Evolutionary conservation across 2,113 vertebrate species (phyloP), one percentile per base, ranked within the genome.

Genomic region (Lichenostomus cassidix): DNA sequence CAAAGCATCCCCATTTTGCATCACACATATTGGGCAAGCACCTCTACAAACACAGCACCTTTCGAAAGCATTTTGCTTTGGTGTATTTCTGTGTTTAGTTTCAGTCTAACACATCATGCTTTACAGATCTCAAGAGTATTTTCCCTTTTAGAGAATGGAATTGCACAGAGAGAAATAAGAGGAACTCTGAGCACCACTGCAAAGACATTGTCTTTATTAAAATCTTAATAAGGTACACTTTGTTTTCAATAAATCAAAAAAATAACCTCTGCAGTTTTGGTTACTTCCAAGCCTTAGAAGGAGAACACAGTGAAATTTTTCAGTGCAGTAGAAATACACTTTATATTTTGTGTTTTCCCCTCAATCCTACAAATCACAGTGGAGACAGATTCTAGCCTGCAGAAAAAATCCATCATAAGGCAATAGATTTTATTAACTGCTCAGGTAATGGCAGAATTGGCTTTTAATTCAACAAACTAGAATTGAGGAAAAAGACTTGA

Each of bases 1-100:
- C 98, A 98, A 97, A 93, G 97, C 98, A 96, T 96, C 98, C 98
- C 97, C 97, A 91, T 90, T 98, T 97, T 98, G 97, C 97, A 97
- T 97, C 95, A 97, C 96, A 97, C 96, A 98, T 92, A 96, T 55
- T 78, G 96, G 96, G 94, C 94, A 91, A 91, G 93, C 96, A 92
- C 97, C 97, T 96, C 96, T 80, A 49, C 90, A 90, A 89, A 95
- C 92, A 97, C 74, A 96, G 93, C 92, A 97, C 98, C 97, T 97
- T 90, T 78, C 84, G 67, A 90, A 93, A 95, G 89, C 85, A 25
- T 88, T 95, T 70, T 95, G 67, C 93, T 97, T 96, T 79, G 63
- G 83, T 95, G 75, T 94, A 91, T 93, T 93, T 94, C 79, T 92
- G 79, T 95, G 95, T 75, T 95, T 96, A 97, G 96, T 85, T 92